Conservation (phyloP, 2,888 invertebrate species). For the Clostera curtula region DNA sequence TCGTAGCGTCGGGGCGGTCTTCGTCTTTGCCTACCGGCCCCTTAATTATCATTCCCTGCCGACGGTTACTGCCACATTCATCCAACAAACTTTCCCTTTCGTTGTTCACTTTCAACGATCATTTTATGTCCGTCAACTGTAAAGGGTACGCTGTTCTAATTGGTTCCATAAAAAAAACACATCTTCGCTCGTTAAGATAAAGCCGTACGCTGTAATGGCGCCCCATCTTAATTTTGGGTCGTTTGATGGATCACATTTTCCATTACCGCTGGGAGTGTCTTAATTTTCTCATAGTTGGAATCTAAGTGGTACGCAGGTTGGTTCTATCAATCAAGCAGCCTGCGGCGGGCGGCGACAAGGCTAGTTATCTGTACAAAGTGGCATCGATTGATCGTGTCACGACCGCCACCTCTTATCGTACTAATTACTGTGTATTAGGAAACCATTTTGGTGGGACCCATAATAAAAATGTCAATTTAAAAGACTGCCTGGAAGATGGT, state of each 20-base stretch:
- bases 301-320: conserved; percentile 51
- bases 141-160: conserved; percentile 33
- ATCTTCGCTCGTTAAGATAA: conserved; percentile 48
- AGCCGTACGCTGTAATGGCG: conserved; percentile 28
- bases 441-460: conserved; percentile 28
- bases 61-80: conserved; percentile 32
- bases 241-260: conserved; percentile 58
- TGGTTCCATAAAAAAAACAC: conserved; percentile 44
- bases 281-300: conserved; percentile 49
- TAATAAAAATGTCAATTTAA: conserved; percentile 19
- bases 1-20: conserved; percentile 33
- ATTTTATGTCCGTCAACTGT: conserved; percentile 29
- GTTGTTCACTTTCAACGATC: conserved; percentile 25
- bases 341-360: conserved; percentile 29
- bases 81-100: conserved; percentile 29
- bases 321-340: conserved; percentile 52
- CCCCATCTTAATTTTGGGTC: conserved; percentile 47
- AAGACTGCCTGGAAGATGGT: conserved; percentile 9
- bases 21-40: conserved; percentile 24
- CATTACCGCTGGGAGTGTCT: conserved; percentile 57
- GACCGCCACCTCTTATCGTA: conserved; percentile 51
- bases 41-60: conserved; percentile 50
- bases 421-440: conserved; percentile 34
- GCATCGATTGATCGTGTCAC: conserved; percentile 56
- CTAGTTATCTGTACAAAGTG: conserved; percentile 52